phyloP scores from a whole-genome alignment of 2,888 invertebrate genomes.

The Epistrophe eligans region DNA sequence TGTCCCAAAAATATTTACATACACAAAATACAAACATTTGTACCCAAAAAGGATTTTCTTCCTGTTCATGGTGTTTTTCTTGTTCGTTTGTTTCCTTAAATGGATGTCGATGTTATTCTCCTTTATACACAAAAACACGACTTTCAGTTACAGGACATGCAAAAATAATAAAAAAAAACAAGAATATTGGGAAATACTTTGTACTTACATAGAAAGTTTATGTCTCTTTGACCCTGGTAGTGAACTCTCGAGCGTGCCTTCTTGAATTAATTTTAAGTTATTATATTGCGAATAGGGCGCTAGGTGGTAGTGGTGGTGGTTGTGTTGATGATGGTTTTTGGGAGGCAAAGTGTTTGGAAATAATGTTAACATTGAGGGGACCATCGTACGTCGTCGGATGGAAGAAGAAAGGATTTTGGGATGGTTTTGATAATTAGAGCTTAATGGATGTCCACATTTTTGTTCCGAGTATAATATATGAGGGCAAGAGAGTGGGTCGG shows the following conservation, averaged over 20 bases:
- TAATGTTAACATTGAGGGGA: constrained; percentile 47
- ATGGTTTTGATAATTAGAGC: constrained; percentile 65
- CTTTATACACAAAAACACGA: constrained; percentile 7
- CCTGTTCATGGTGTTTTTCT: not conserved
- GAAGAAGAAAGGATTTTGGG: constrained; percentile 32
- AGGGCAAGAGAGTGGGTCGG: not conserved
- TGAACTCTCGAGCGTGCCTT: constrained; percentile 37
- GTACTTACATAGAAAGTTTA: constrained; percentile 55
- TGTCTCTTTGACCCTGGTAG: constrained; percentile 40
- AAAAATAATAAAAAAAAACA: not conserved
- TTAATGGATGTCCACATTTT: constrained; percentile 68
- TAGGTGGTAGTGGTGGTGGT: not conserved
- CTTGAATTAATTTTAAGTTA: constrained; percentile 70
- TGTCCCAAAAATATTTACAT: constrained; percentile 7
- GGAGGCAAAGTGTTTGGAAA: constrained; percentile 34
- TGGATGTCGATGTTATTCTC: constrained; percentile 1
- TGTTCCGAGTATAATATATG: constrained; percentile 16
- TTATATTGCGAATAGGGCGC: not conserved
- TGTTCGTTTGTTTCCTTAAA: not conserved
- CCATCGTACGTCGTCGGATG: not conserved
- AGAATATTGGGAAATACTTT: constrained; percentile 65
- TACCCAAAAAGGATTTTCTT: constrained; percentile 22
- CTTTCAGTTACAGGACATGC: not conserved
- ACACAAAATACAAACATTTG: not conserved
- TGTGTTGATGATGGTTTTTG: not conserved